Conservation (phyloP, 2,113 vertebrate species). For the Prunella himalayana region DNA sequence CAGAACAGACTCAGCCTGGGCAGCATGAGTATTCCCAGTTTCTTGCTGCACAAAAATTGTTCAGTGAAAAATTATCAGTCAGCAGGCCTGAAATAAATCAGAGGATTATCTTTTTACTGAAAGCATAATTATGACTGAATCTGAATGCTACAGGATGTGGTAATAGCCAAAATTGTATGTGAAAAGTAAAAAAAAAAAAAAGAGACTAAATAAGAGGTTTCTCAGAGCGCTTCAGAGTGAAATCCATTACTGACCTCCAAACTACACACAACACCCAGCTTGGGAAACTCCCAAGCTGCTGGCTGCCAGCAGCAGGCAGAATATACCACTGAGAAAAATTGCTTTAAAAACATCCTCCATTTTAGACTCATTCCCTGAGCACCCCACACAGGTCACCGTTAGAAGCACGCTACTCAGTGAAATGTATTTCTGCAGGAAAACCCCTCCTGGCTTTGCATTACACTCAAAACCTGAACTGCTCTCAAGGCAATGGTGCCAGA, state of each 20-base stretch:
- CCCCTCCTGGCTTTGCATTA: background rate
- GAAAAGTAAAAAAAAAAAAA: background rate
- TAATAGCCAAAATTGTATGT: background rate
- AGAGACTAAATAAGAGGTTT: background rate
- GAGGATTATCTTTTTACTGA: background rate
- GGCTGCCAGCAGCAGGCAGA: background rate
- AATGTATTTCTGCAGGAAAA: background rate
- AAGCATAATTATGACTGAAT: background rate
- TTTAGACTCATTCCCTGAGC: background rate
- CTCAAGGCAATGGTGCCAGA: background rate
- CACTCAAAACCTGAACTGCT: background rate
- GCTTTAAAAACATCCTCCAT: background rate
- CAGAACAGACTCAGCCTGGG: background rate
- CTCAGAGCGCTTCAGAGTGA: background rate
- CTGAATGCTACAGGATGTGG: background rate
- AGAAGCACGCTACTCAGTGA: background rate
- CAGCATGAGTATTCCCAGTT: background rate
- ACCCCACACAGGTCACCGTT: background rate
- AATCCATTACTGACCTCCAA: background rate
- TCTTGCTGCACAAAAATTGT: background rate
- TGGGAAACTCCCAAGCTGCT: background rate
- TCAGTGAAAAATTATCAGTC: background rate
- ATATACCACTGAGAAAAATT: background rate
- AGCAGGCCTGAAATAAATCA: background rate
- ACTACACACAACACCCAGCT: rapidly evolving